These are phyloP conservation scores for Hydractinia echinata DNA, from an alignment of 30 jellyfish, hydroid and myxozoan species.

Conservation along the genomic window DNA sequence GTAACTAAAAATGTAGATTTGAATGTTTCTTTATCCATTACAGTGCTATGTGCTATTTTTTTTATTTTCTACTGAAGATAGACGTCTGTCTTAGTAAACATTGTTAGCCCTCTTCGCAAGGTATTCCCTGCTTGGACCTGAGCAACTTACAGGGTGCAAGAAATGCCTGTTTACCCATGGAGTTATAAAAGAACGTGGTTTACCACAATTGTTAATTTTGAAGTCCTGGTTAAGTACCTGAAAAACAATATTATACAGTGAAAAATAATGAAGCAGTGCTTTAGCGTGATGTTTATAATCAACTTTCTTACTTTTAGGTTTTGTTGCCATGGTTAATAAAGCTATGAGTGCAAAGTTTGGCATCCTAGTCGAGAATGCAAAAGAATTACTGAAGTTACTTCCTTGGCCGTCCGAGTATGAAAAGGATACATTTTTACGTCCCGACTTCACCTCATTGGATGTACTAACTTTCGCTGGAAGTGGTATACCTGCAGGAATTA, in stretches of 20 bases:
- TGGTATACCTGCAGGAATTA: conserved; percentile 99
- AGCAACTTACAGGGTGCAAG: too few species aligned
- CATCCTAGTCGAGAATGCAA: conserved; percentile 74
- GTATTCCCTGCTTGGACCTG: too few species aligned
- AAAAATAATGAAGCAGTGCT: not conserved
- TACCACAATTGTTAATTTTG: too few species aligned
- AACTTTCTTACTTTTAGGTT: conserved; percentile 45
- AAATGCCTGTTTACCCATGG: too few species aligned
- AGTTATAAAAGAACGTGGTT: too few species aligned
- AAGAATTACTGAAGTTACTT: conserved; percentile 50
- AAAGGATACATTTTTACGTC: conserved; percentile 76
- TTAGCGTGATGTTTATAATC: not conserved
- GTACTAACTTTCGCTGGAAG: conserved; percentile 96
- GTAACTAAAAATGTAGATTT: not conserved
- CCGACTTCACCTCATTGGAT: conserved; percentile 95
- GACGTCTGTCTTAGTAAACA: too few species aligned
- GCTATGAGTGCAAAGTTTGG: conserved; percentile 94
- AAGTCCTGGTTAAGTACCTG: too few species aligned
- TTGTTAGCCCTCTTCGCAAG: too few species aligned
- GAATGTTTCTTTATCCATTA: not conserved
- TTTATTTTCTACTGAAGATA: not conserved
- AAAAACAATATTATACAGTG: too few species aligned
- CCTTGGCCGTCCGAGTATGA: conserved; percentile 95
- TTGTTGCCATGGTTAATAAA: conserved; percentile 94
- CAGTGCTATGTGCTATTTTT: not conserved